Conservation (phyloP, 2,888 invertebrate species). For the Mechanitis messenoides region DNA sequence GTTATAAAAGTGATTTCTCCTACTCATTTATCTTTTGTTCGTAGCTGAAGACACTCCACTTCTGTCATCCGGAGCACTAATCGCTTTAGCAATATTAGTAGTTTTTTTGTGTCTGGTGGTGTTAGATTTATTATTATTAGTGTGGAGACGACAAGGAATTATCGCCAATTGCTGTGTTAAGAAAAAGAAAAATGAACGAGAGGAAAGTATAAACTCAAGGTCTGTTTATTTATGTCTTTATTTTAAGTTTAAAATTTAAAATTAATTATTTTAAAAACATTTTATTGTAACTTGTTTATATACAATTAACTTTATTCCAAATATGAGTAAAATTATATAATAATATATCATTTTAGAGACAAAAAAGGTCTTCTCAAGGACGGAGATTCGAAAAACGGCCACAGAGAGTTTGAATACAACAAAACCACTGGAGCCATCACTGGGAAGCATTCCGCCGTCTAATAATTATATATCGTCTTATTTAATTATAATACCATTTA, state of each 20-base stretch:
- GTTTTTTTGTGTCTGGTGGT: constrained; percentile 85
- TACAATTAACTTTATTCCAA: no score
- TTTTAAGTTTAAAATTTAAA: no score
- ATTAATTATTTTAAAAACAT: no score
- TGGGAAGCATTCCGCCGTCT: constrained; percentile 69
- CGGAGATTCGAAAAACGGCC: constrained; percentile 52
- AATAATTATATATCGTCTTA: constrained; percentile 21
- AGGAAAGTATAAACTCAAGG: constrained; percentile 74
- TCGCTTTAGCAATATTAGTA: constrained; percentile 88
- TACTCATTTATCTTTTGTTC: constrained; percentile 8
- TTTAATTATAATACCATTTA: neutral
- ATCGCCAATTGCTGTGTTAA: constrained; percentile 80
- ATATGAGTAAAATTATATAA: neutral
- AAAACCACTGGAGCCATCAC: constrained; percentile 66
- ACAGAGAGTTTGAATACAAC: constrained; percentile 65
- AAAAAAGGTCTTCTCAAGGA: constrained; percentile 63
- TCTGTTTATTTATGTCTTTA: constrained; percentile 31
- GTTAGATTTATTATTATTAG: constrained; percentile 87
- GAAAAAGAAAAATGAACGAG: constrained; percentile 78
- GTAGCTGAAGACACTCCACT: constrained; percentile 38
- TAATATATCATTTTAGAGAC: constrained; percentile 49
- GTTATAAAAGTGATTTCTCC: neutral
- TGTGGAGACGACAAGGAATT: constrained; percentile 78
- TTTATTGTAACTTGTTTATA: no score
- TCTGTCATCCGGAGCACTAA: constrained; percentile 82